A percentile compares a stretch with the other conserved stretches of the same genome.
phyloP scores from a whole-genome alignment of 2,797 vertebrate species.

The Peromyscus eremicus region DNA sequence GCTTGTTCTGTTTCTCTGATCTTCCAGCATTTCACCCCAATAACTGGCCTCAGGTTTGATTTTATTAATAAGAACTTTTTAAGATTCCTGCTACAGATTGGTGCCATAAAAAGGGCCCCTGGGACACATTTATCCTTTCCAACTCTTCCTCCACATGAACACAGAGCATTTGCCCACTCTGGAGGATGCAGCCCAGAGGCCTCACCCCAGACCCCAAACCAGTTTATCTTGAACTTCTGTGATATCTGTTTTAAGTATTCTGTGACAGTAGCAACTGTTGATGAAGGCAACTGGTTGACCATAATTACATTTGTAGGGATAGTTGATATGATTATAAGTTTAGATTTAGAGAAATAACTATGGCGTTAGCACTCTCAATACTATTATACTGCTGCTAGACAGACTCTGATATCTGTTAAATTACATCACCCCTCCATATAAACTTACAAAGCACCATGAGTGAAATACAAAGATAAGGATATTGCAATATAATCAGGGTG shows the following conservation, averaged over 20 bases:
- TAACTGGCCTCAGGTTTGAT: too few relatives aligned
- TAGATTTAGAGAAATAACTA: not conserved
- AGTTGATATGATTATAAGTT: not conserved
- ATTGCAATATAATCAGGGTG: not conserved
- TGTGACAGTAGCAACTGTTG: not conserved
- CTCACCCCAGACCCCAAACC: not conserved
- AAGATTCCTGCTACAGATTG: too few relatives aligned
- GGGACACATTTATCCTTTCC: not conserved
- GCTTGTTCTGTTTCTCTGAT: too few relatives aligned
- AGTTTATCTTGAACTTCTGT: not conserved
- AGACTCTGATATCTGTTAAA: not conserved
- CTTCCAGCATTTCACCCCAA: too few relatives aligned
- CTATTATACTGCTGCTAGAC: not conserved
- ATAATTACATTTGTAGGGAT: not conserved
- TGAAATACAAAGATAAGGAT: not conserved
- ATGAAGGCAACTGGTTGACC: not conserved
- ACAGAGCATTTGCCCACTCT: not conserved
- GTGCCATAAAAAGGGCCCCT: too few relatives aligned
- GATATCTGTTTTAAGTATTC: not conserved
- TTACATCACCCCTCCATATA: not conserved
- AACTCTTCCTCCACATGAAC: not conserved
- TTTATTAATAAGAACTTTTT: too few relatives aligned
- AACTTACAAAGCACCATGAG: not conserved
- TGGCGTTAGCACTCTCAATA: not conserved
- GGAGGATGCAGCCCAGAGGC: not conserved